Percentiles rank a stretch among this genome's conserved stretches.
Evolutionary conservation across 2,113 vertebrate species (phyloP).

Genomic region (Pandion haliaetus): DNA sequence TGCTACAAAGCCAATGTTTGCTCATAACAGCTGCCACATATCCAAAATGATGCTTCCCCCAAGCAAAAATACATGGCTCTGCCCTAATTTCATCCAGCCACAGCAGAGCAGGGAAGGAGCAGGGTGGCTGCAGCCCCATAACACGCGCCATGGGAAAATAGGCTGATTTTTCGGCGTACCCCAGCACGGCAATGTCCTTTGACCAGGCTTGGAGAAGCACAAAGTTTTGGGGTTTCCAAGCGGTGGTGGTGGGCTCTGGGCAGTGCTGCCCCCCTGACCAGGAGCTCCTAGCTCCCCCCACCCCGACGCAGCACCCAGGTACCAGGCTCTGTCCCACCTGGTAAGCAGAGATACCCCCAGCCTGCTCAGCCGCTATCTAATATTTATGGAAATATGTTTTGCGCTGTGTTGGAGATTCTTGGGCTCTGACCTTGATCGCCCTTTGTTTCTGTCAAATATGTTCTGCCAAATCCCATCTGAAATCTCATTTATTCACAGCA

Average conservation of each 20-base stretch:
- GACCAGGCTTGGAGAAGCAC: not conserved
- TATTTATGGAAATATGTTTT: not conserved
- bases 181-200: not conserved
- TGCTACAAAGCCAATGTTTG: not conserved
- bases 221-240: not conserved
- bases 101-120: not conserved
- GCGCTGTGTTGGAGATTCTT: not conserved
- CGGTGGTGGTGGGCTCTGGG: not conserved
- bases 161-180: not conserved
- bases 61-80: rapidly evolving
- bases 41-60: not conserved
- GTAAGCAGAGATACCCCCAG: not conserved
- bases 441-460: slow-evolving; percentile 25
- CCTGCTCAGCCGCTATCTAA: not conserved
- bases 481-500: slow-evolving; percentile 37
- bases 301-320: not conserved
- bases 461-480: slow-evolving; percentile 37
- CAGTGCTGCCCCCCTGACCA: not conserved
- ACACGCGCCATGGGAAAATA: rapidly evolving
- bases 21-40: not conserved
- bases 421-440: not conserved
- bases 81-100: not conserved
- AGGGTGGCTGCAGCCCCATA: not conserved
- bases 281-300: not conserved
- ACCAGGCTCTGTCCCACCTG: not conserved